Base-by-base conservation (phyloP, 2,797 vertebrate genomes). In the Scolopax bukidnonensis region DNA sequence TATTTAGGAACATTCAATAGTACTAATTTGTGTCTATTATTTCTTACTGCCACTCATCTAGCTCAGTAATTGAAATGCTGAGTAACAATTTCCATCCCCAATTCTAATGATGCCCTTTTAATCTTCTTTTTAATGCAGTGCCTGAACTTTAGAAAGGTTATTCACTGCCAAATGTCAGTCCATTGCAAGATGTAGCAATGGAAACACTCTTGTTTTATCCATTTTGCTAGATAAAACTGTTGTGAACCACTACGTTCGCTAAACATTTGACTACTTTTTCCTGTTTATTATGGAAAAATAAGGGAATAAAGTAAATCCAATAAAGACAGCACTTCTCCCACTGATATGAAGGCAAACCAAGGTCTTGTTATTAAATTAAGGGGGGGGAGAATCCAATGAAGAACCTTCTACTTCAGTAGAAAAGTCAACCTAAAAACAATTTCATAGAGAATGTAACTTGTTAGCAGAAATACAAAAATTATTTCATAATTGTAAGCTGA, bases 61-160 rank as follows among this genome's bases (percentile, higher is more conserved):
- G 51, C 65, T 96, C 84, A 91, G 78, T 97, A 97, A 97, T 96
- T 98, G 96, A 97, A 98, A 97, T 95, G 89, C 94, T 97, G 85
- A 95, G 94, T 95, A 97, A 97, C 80, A 97, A 69, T 97, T 98
- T 98, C 95, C 90, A 78, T 95, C 90, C 91, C 95, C 95, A 96
- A 78, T 98, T 98, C 96, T 97, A 98, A 97, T 96, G 88, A 97
- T 96, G 95, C 84, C 95, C 96, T 98, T 98, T 98, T 97, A 98
- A 97, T 97, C 90, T 92, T 97, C 93, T 95, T 96, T 98, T 96
- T 96, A 97, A 98, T 97, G 91, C 91, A 96, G 92, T 97, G 93
- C 43, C 92, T 98, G 98, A 98, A 98, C 97, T 98, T 98, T 98
- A 96, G 90, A 98, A 98, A 98, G 95, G 94, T 97, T 98, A 87